These are phyloP conservation scores for Mercenaria mercenaria DNA, from an alignment of 1,140 invertebrate species.

Conservation along the genomic window DNA sequence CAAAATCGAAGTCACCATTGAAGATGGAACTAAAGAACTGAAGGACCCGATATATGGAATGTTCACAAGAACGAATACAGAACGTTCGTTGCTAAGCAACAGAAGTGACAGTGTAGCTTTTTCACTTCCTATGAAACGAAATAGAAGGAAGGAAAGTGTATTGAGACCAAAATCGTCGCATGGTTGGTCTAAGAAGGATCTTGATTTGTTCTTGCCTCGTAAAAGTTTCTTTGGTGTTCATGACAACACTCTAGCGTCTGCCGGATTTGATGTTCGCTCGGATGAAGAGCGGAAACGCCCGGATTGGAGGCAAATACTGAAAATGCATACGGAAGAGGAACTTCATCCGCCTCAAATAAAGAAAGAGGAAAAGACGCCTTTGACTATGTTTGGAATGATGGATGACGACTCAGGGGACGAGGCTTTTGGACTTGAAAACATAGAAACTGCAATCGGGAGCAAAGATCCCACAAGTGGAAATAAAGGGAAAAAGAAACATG, in stretches of 20 bases:
- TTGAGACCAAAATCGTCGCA: conserved; percentile 45
- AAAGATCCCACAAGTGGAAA: neutral
- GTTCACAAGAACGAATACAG: conserved; percentile 40
- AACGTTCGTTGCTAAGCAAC: conserved; percentile 17
- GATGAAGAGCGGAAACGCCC: conserved; percentile 51
- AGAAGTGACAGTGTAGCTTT: conserved; percentile 1
- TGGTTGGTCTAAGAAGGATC: conserved; percentile 74
- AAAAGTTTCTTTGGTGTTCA: conserved; percentile 78
- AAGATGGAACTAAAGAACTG: neutral
- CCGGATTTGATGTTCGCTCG: conserved; percentile 71
- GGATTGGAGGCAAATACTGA: conserved; percentile 44
- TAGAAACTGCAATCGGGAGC: conserved; percentile 7
- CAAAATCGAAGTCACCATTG: neutral
- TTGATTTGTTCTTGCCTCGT: conserved; percentile 75
- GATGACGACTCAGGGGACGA: conserved; percentile 29
- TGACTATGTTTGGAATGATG: neutral
- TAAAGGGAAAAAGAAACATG: conserved; percentile 3
- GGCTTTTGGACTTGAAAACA: conserved; percentile 9
- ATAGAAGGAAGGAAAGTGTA: neutral
- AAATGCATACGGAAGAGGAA: conserved; percentile 51
- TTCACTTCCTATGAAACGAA: neutral
- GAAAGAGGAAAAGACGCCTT: conserved; percentile 25
- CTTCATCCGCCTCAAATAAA: conserved; percentile 37
- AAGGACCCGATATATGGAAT: conserved; percentile 46
- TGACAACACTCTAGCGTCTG: conserved; percentile 75